A percentile compares a stretch with the other conserved stretches of the same genome.
Conservation (phyloP, 2,888 invertebrate species). For the Dasysyrphus albostriatus region DNA sequence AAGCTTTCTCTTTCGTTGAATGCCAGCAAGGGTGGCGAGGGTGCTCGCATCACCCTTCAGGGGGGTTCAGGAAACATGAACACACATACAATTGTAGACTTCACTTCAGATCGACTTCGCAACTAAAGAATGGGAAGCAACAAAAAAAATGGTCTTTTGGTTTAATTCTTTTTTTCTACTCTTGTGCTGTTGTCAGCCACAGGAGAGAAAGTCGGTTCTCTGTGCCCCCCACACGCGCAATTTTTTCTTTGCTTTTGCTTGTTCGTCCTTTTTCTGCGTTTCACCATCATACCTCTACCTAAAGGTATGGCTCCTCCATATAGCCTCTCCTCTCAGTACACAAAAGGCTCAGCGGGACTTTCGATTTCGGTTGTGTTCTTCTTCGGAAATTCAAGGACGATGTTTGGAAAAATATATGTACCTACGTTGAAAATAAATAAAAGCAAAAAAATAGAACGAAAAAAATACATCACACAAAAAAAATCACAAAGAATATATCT, state of each 20-base stretch:
- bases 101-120: slow-evolving; percentile 65
- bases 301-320: slow-evolving; percentile 42
- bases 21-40: too few species aligned
- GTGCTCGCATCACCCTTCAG: neutral
- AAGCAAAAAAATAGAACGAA: slow-evolving; percentile 15
- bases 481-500: slow-evolving; percentile 57
- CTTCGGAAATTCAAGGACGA: slow-evolving; percentile 67
- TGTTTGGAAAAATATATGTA: slow-evolving; percentile 54
- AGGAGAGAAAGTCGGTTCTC: slow-evolving; percentile 73
- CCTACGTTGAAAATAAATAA: slow-evolving; percentile 1
- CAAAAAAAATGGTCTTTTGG: slow-evolving; percentile 62
- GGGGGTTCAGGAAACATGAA: slow-evolving; percentile 45
- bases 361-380: slow-evolving; percentile 70
- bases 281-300: slow-evolving; percentile 5
- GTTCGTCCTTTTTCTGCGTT: slow-evolving; percentile 48
- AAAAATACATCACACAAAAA: slow-evolving; percentile 40
- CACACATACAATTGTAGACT: slow-evolving; percentile 39
- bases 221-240: slow-evolving; percentile 69
- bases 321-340: slow-evolving; percentile 54
- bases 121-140: slow-evolving; percentile 54
- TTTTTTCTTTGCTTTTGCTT: slow-evolving; percentile 41
- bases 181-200: slow-evolving; percentile 70
- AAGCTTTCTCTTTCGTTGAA: slow-evolving; percentile 71
- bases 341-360: slow-evolving; percentile 72
- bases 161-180: slow-evolving; percentile 59